These are phyloP conservation scores for Apeira syringaria DNA, from an alignment of 2,888 invertebrate species.

Conservation along the genomic window DNA sequence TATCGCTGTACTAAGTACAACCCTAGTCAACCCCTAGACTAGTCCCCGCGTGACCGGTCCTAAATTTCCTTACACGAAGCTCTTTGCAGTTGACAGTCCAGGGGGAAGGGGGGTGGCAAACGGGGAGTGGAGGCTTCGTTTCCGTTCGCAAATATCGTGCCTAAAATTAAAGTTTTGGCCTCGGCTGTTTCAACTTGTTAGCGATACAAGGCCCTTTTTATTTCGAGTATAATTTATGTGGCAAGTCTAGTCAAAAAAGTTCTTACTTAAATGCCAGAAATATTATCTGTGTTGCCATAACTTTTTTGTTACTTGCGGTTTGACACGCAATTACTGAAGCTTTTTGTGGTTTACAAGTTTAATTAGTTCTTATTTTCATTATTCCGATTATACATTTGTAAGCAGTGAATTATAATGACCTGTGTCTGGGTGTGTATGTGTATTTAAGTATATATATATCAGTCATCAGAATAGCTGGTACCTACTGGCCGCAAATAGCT, in stretches of 20 bases:
- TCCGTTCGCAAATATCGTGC: conserved; percentile 64
- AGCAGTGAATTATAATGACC: too few relatives aligned
- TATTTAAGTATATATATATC: too few relatives aligned
- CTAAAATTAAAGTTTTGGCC: conserved; percentile 65
- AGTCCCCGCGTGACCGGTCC: conserved; percentile 58
- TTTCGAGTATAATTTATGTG: conserved; percentile 28
- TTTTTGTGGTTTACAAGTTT: neutral
- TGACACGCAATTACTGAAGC: conserved; percentile 14
- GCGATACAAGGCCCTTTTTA: conserved; percentile 33
- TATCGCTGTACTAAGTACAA: conserved; percentile 12
- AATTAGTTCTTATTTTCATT: neutral
- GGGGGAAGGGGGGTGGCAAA: conserved; percentile 27
- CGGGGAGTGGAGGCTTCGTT: conserved; percentile 39
- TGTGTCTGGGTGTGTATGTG: too few relatives aligned
- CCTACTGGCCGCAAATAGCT: too few relatives aligned
- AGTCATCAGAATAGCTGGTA: too few relatives aligned
- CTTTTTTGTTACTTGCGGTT: conserved; percentile 7
- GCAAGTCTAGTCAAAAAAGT: conserved; percentile 10
- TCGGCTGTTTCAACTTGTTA: conserved; percentile 60
- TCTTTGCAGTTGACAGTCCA: conserved; percentile 71
- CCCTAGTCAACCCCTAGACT: conserved; percentile 8
- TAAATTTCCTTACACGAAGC: conserved; percentile 70
- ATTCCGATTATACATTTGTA: too few relatives aligned
- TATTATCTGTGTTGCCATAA: conserved; percentile 15
- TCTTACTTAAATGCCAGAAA: neutral